Base-by-base conservation (phyloP, 2,888 invertebrate species). In the Xestia sexstrigata region DNA sequence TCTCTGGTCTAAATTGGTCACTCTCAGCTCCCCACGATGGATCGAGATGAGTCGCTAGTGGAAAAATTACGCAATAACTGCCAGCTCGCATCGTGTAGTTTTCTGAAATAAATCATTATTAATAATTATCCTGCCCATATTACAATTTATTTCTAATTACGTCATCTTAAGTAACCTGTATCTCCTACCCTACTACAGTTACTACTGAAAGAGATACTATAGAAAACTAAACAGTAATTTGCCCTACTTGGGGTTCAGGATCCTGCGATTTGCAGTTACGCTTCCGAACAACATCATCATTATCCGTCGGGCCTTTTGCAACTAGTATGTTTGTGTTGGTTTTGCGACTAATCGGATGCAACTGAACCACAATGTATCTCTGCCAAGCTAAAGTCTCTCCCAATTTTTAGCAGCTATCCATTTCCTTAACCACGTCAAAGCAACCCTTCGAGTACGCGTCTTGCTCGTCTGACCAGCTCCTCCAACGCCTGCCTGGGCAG, bases 21-120 rank as follows among this genome's bases (percentile, higher is more conserved):
- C 68, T 83, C 6, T 81, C 81, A 0, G 78, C 26, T 26, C 88
- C 87, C 87, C 88, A 86, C 5, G 65, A 15, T 9, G 83, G 30
- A 39, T 83, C 70, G 0, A 58, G 47, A 30, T 79, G 68, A 23
- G 74, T 62, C 6, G 67, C 70, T 11, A 74, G 71, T 9, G 78
- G 58, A n/a, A 69, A 69, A 2, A 82, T 49, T 0, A 73, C 1
- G 20, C 77, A 73, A 13, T 55, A 20, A 42, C 78, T 82, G 17
- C 80, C 79, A 11, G 83, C 74, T 3, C 70, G 79, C 73, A 87
- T 76, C 2, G 79, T 77, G 62, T 78, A 88, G 49, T 79, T 86
- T 65, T 73, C 86, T 87, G 42, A 58, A 66, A 72, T 52, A 20
- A 62, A 35, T 62, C 1, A 62, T 3, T 20, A 20, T 30, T 3